Conservation (phyloP, 2,888 invertebrate species). For the Torymus texanus region DNA sequence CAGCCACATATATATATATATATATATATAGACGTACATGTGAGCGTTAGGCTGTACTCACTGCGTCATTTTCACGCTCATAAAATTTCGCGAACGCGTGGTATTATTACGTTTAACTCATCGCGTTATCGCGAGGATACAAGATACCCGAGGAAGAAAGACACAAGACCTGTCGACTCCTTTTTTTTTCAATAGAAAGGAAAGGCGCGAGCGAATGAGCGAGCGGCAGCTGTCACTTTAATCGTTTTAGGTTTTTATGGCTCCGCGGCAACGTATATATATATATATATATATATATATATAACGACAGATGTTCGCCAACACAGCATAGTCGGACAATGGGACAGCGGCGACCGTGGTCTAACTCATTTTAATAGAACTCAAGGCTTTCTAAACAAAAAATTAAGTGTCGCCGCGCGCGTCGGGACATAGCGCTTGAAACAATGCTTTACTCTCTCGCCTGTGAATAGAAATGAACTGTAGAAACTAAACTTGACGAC, state of each 20-base stretch:
- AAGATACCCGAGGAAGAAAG: conserved; percentile 10
- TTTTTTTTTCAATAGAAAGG: conserved; percentile 18
- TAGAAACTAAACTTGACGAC: not conserved
- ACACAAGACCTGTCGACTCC: not conserved
- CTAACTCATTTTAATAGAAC: conserved; percentile 31
- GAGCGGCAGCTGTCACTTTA: conserved; percentile 28
- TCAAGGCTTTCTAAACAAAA: conserved; percentile 3
- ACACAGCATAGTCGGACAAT: conserved; percentile 25
- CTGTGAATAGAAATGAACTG: not conserved
- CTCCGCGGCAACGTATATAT: not conserved
- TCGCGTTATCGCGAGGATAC: conserved; percentile 17
- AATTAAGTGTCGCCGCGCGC: not conserved
- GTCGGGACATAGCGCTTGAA: not conserved
- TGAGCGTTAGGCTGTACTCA: not conserved
- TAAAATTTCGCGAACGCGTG: not conserved
- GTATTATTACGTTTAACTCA: not conserved
- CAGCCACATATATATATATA: no score
- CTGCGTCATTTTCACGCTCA: no score
- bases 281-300: not conserved
- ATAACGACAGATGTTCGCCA: conserved; percentile 49
- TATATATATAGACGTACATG: no score
- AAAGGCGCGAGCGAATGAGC: not conserved
- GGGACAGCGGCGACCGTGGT: conserved; percentile 1
- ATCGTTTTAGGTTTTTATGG: conserved; percentile 5
- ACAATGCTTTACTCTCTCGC: not conserved